Conservation (phyloP, 2,797 vertebrate species). For the Darevskia mixta region DNA sequence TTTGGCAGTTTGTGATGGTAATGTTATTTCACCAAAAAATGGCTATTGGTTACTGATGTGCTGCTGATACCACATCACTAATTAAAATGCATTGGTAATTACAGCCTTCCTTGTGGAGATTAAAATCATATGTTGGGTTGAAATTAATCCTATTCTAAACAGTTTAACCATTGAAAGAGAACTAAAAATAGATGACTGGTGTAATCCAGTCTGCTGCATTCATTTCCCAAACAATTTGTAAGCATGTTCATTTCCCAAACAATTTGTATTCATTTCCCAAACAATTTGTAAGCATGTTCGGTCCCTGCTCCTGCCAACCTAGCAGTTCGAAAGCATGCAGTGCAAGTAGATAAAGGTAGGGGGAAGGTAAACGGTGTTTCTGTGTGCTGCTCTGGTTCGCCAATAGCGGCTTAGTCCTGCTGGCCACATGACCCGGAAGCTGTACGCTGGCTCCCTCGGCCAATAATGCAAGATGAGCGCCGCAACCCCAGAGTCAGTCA, state of each 20-base stretch:
- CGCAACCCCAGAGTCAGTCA: no score
- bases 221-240: neutral
- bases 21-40: neutral
- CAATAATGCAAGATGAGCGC: no score
- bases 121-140: neutral
- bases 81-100: conserved; percentile 6
- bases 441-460: no score
- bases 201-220: neutral
- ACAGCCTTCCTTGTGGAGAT: neutral
- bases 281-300: neutral
- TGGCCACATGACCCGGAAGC: no score
- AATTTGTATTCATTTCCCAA: neutral
- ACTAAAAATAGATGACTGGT: neutral
- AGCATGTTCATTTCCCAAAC: no score
- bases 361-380: no score
- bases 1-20: neutral
- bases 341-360: no score
- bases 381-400: no score
- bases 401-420: no score
- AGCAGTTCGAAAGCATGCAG: no score
- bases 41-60: neutral
- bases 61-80: neutral
- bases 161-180: neutral
- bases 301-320: no score
- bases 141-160: neutral